Percentiles rank a stretch among this genome's conserved stretches.
These are phyloP conservation scores for Scaptomyza montana DNA, from an alignment of 1,140 invertebrate genomes.

Conservation along the genomic window DNA sequence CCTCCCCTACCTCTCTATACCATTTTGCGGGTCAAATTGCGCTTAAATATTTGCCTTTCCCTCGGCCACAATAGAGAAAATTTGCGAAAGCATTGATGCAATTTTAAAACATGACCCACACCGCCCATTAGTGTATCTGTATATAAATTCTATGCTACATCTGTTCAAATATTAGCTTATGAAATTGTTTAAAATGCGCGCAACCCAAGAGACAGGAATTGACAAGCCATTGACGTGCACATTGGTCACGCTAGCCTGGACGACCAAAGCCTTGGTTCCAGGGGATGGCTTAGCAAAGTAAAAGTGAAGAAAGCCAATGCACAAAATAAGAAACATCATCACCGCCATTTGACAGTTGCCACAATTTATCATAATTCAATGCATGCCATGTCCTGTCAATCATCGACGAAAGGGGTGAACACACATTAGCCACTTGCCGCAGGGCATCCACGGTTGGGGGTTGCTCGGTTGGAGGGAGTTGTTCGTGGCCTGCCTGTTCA, in stretches of 20 bases:
- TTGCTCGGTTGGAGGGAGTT: neutral
- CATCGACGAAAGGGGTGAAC: constrained; percentile 66
- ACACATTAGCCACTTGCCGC: constrained; percentile 57
- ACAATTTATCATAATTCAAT: constrained; percentile 83
- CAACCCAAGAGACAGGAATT: constrained; percentile 28
- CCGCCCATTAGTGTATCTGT: constrained; percentile 19
- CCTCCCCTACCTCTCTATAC: neutral
- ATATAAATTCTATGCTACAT: constrained; percentile 39
- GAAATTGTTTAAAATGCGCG: constrained; percentile 75
- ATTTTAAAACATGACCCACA: constrained; percentile 60
- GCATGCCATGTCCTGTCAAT: constrained; percentile 79
- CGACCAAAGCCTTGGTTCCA: constrained; percentile 4
- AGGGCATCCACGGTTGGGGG: neutral
- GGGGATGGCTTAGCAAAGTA: neutral
- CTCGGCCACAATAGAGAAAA: constrained; percentile 45
- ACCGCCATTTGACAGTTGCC: constrained; percentile 75
- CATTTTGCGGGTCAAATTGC: constrained; percentile 50
- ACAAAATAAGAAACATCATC: constrained; percentile 49
- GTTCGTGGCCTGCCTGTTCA: neutral
- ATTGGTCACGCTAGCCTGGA: constrained; percentile 59
- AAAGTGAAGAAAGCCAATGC: neutral
- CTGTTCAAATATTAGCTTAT: constrained; percentile 80
- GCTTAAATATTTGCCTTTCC: constrained; percentile 56
- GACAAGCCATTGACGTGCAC: constrained; percentile 55
- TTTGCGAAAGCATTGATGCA: constrained; percentile 43